phyloP scores from a whole-genome alignment of 2,888 invertebrate species.

The Lycophotia porphyrea region DNA sequence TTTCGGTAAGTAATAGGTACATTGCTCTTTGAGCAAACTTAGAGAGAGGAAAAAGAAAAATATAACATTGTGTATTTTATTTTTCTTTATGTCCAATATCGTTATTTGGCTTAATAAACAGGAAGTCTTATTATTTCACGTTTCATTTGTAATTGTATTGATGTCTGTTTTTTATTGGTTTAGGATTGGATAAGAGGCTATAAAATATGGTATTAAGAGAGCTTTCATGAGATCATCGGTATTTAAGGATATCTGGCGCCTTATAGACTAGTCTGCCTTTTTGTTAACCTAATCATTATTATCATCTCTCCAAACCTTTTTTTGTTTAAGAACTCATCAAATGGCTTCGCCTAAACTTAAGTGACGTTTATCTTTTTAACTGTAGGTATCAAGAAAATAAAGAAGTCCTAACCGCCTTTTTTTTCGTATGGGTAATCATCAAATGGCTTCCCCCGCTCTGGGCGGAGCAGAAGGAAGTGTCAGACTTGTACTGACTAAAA shows the following conservation, averaged over 20 bases:
- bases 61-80: conserved; percentile 40
- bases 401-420: no score
- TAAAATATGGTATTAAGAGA: conserved; percentile 1
- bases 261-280: neutral
- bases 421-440: no score
- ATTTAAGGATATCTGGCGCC: neutral
- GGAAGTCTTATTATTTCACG: conserved; percentile 38
- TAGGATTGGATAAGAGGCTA: neutral
- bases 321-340: no score
- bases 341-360: no score
- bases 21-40: conserved; percentile 42
- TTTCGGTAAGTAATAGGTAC: conserved; percentile 49
- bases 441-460: no score
- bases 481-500: no score
- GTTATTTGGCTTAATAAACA: conserved; percentile 42
- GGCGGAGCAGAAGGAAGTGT: no score
- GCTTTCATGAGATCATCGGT: neutral
- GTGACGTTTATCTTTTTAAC: no score
- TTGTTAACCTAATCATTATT: no score
- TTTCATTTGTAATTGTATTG: conserved; percentile 32
- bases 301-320: no score
- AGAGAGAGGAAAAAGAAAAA: conserved; percentile 25
- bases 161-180: conserved; percentile 33
- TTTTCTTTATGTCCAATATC: conserved; percentile 37
- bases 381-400: no score